Percentiles rank a stretch among this genome's conserved stretches.
These are phyloP conservation scores for Synergus umbraculus DNA, from an alignment of 2,888 invertebrate genomes.

Conservation along the genomic window DNA sequence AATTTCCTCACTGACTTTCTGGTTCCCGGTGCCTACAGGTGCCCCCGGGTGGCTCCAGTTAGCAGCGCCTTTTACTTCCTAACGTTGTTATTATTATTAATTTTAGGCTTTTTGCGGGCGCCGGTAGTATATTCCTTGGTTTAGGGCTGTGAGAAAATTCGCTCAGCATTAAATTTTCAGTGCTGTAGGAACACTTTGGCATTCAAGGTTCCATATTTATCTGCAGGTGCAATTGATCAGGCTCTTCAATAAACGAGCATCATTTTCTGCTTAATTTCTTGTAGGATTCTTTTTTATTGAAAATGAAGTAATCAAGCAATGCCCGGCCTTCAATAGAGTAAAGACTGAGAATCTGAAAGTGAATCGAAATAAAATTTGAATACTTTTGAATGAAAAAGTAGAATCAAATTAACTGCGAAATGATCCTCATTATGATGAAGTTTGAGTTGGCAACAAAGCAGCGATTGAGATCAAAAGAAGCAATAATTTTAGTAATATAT, in stretches of 20 bases:
- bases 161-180: slow-evolving; percentile 43
- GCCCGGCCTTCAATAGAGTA: background rate
- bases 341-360: background rate
- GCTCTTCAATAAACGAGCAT: slow-evolving; percentile 1
- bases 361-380: background rate
- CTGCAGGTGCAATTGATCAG: background rate
- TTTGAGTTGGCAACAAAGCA: slow-evolving; percentile 17
- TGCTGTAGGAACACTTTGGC: slow-evolving; percentile 20
- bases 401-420: background rate
- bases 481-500: slow-evolving; percentile 36
- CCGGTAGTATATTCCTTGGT: slow-evolving; percentile 66
- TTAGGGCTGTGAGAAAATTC: slow-evolving; percentile 71
- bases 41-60: slow-evolving; percentile 63
- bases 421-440: slow-evolving; percentile 8
- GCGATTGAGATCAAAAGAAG: slow-evolving; percentile 36
- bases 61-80: slow-evolving; percentile 65
- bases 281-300: slow-evolving; percentile 1
- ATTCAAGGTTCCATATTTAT: background rate
- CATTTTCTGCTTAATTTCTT: slow-evolving; percentile 1
- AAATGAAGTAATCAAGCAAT: slow-evolving; percentile 2
- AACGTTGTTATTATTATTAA: slow-evolving; percentile 70
- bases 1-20: slow-evolving; percentile 43
- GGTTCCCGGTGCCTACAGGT: slow-evolving; percentile 46
- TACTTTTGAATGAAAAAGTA: background rate
- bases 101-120: slow-evolving; percentile 65